A percentile compares a stretch with the other conserved stretches of the same genome.
Evolutionary conservation across 2,888 invertebrate genomes (phyloP).

Genomic region (Agriopis leucophaearia): DNA sequence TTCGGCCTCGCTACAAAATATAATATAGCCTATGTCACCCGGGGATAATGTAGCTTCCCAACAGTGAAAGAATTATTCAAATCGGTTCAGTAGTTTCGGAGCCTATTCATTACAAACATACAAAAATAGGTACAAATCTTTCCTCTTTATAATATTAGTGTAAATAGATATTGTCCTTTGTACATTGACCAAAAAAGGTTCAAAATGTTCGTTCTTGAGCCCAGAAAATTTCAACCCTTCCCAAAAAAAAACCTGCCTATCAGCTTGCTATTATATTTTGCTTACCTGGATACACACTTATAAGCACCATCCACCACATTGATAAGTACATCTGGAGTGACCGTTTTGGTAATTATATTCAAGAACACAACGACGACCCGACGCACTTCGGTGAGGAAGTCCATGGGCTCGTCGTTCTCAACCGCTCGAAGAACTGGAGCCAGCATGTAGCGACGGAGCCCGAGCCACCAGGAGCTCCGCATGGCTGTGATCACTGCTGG

Average conservation of each 20-base stretch:
- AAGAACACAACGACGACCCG: conserved; percentile 90
- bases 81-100: too few species aligned
- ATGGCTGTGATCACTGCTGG: conserved; percentile 65
- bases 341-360: conserved; percentile 82
- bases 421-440: conserved; percentile 87
- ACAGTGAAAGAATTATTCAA: too few species aligned
- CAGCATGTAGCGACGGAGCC: conserved; percentile 85
- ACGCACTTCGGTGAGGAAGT: conserved; percentile 91
- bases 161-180: too few species aligned
- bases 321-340: conserved; percentile 74
- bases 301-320: conserved; percentile 83
- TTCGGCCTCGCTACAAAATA: too few species aligned
- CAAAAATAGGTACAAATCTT: too few species aligned
- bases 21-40: too few species aligned
- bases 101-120: too few species aligned
- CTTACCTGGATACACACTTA: conserved; percentile 65
- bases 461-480: conserved; percentile 67
- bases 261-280: neutral
- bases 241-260: neutral
- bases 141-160: too few species aligned
- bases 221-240: too few species aligned
- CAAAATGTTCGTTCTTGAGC: too few species aligned
- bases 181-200: too few species aligned
- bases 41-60: too few species aligned
- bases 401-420: conserved; percentile 89